Base-by-base conservation (phyloP, 2,888 invertebrate species). In the Apodemia hepburni region DNA sequence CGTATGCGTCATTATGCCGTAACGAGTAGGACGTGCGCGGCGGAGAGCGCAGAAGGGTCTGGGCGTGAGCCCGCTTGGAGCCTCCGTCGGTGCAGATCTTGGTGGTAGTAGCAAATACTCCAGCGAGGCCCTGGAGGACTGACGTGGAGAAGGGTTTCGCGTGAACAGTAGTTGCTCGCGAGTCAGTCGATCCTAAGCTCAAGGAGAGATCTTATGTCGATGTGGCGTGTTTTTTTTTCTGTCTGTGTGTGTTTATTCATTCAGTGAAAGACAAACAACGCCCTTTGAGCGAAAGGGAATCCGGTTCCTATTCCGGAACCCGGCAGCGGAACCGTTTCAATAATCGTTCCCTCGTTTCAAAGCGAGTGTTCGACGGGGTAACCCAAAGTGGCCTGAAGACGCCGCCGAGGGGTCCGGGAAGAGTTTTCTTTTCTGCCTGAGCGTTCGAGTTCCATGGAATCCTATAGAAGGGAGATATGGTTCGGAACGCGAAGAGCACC, bases 21-120 rank as follows among this genome's bases (percentile, higher is more conserved):
- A 92, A 92, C 88, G 93, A 93, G 94, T 94, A 93, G 92, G 93
- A 78, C 75, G 77, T 70, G 76, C 75, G 77, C 74, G 76, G 75
- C 74, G 79, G 78, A 70, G 92, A 78, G 94, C 93, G 88, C 88
- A 81, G 93, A 94, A 94, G 93, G 92, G 85, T 91, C 83, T 86
- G 92, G 88, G 92, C 78, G 78, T 75, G 75, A 86, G 85, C 84
- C 84, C 75, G 84, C 84, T 73, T 87, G 87, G 88, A 89, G 88
- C 87, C 84, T 79, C 87, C 88, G 85, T 84, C 84, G 85, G 90
- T 84, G 86, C 90, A 89, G 87, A 94, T 93, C 93, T 94, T 94
- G 93, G 93, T 94, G 92, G 93, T 93, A 93, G 94, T 94, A 94
- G 94, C 94, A 94, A 94, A 93, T 93, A 94, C 92, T 93, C 93